Evolutionary conservation across 2,888 invertebrate genomes (phyloP), one percentile per base, ranked within the genome.

Genomic region (Branchipolynoe longqiensis): DNA sequence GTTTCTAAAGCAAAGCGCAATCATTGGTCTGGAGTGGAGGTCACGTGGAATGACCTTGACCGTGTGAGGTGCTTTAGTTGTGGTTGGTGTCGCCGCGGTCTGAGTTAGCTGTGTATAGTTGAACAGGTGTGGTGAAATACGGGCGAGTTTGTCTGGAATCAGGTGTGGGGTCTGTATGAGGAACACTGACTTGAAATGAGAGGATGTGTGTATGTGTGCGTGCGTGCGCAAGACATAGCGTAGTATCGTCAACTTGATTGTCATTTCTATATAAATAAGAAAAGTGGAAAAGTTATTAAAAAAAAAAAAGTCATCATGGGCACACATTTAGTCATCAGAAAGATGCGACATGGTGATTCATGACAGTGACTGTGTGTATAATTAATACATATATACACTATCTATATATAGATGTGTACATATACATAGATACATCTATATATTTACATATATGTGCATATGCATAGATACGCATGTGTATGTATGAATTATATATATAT

Each of bases 181-280:
- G 69, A 69, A 69, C 22, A 69, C 18, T 18, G 18, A 22, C 0
- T 36, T 0, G 36, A 33, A 33, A 12, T 48, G 69, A 22, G 38
- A 36, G 69, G 0, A 18, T 69, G 69, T n/a, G 38, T 22, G n/a
- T 14, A 36, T 69, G 33, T 36, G n/a, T n/a, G 69, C 33, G 38
- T 36, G 33, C 38, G 18, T 22, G 33, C 8, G 38, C 22, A 31
- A 31, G 18, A 14, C 36, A 69, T 69, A 25, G 18, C 22, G 18
- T 28, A 25, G 18, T 38, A 69, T 36, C 38, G 36, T 69, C 33
- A 36, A 69, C 69, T 69, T 69, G 69, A 69, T 33, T 69, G 69
- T 69, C 14, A 33, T 69, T 69, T 69, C 38, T 33, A 69, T 33
- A 48, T 12, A 48, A 48, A 48, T n/a, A n/a, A n/a, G n/a, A n/a